These are phyloP conservation scores for Pangasius krempfi DNA, from an alignment of 2,797 vertebrate species.

Conservation along the genomic window DNA sequence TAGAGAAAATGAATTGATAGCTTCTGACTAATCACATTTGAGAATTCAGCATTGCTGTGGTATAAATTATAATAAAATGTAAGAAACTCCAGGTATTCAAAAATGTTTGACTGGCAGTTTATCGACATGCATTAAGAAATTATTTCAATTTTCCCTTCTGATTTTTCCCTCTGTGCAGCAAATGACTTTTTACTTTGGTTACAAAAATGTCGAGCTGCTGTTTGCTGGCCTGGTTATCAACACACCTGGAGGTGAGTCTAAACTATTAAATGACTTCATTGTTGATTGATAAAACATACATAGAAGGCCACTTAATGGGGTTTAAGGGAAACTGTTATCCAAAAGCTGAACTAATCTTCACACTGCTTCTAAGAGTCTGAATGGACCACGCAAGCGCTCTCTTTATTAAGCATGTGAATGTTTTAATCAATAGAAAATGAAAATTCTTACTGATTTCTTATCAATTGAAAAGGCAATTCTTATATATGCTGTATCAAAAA, in stretches of 20 bases:
- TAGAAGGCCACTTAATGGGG: neutral
- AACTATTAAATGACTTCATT: neutral
- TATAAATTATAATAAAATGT: neutral
- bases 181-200: slow-evolving; percentile 94
- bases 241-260: slow-evolving; percentile 84
- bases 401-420: neutral
- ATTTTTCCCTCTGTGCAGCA: slow-evolving; percentile 68
- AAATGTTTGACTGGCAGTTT: neutral
- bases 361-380: neutral
- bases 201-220: slow-evolving; percentile 83
- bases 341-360: neutral
- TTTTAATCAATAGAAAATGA: neutral
- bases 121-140: neutral
- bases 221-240: slow-evolving; percentile 90
- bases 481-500: neutral
- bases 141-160: neutral
- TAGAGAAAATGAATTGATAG: no score
- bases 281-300: neutral
- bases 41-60: neutral
- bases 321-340: neutral
- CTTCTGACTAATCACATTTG: neutral
- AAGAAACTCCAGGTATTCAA: neutral
- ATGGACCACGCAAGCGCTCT: neutral
- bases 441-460: neutral
- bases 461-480: neutral